Evolutionary conservation across 2,888 invertebrate species (phyloP).

Genomic region (Bombylius discolor): DNA sequence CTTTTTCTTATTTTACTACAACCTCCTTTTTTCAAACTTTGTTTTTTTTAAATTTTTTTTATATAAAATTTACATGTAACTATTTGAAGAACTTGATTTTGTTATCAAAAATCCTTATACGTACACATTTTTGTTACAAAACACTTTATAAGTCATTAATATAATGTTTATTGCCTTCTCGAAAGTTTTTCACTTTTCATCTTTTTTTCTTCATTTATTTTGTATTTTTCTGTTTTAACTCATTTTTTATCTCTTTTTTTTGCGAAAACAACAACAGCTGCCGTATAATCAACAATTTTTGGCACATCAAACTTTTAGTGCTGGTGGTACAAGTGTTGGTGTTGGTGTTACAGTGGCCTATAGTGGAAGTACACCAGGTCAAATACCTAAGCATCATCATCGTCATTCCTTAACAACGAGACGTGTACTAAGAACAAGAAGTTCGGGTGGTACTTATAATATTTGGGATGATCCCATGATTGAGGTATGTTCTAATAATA

Average conservation of each 20-base stretch:
- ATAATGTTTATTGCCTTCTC: no score
- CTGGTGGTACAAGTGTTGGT: slow-evolving; percentile 7
- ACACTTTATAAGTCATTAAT: no score
- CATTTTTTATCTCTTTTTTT: no score
- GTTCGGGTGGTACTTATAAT: slow-evolving; percentile 32
- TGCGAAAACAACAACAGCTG: neutral
- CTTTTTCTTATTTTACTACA: no score
- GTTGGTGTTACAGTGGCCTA: neutral
- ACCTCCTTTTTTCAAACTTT: no score
- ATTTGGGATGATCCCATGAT: slow-evolving; percentile 36
- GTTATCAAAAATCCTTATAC: no score
- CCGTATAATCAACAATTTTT: slow-evolving; percentile 6
- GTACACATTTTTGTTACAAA: no score
- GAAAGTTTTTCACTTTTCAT: no score
- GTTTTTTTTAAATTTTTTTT: no score
- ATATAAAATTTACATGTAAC: no score
- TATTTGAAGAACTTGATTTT: no score
- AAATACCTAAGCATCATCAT: slow-evolving; percentile 21
- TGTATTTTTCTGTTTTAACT: neutral
- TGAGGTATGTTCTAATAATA: slow-evolving; percentile 25
- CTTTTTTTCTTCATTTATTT: no score
- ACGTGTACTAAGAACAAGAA: slow-evolving; percentile 32
- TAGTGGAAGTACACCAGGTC: slow-evolving; percentile 15
- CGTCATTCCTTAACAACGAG: slow-evolving; percentile 33
- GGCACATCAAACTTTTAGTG: slow-evolving; percentile 6